Evolutionary conservation across 1,140 invertebrate species (phyloP), one percentile per base, ranked within the genome.

Genomic region (Eumeta japonica): DNA sequence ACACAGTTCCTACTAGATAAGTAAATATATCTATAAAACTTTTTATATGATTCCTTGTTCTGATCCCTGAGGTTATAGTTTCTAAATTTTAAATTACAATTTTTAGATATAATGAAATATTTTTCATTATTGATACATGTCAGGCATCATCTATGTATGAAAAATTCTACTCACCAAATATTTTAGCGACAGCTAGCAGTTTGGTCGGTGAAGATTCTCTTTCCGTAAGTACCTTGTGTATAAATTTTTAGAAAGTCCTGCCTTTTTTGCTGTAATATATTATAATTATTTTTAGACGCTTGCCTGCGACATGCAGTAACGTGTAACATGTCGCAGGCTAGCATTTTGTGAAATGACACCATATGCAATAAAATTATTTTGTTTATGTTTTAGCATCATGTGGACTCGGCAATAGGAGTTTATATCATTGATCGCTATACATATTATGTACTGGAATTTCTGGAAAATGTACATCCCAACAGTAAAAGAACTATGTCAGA

Each of bases 371-470:
- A n/a, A 24, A 5, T 24, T 24, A 24, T 24, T n/a, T 24, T 24
- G 5, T 7, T 24, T 24, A 24, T 47, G 59, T 81, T 80, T 28
- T 58, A 94, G 90, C 96, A 99, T 79, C 96, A 99, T 71, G 90
- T 98, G 10, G 97, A 99, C 79, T 88, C 92, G 31, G 88, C 93
- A 0, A 97, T 99, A 55, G 97, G 97, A 27, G 97, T 99, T 1
- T 99, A 98, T 64, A 96, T 99, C 46, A 99, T 99, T 50, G 97
- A 99, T 75, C 83, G 97, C 47, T 99, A 97, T 61, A 98, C 96
- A 3, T 99, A 96, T 70, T 97, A 97, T 77, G 94, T 93, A 1
- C 76, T 99, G 24, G 92, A 97, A 52, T 99, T 98, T 66, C 77
- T 99, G 15, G 96, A 99, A 76, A 87, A 86, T 61, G 89, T 98